Base-by-base conservation (phyloP, 2,797 vertebrate species). In the Poecilia wingei region DNA sequence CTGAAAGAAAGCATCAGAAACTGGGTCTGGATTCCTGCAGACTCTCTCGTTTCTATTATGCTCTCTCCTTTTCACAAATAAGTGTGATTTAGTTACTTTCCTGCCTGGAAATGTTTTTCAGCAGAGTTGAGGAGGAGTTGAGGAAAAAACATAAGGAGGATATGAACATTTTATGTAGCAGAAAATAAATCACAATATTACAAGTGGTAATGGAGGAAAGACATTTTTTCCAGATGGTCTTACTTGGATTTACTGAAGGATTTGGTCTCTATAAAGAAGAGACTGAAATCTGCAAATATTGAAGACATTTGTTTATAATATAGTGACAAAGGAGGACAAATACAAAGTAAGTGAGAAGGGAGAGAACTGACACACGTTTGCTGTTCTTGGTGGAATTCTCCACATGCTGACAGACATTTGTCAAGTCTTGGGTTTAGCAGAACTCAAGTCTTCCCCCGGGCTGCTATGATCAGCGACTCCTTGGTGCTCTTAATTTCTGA, bases 391-490 rank as follows among this genome's bases (percentile, higher is more conserved):
- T 81, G 78, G 80, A 86, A 82, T 82, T 68, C 36, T 76, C 36
- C 36, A 81, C 74, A 83, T 10, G 3, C n/a, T 84, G 79, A 86
- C 86, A 86, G 78, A 88, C 84, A 81, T 87, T 82, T 87, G 86
- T 90, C 86, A 86, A 41, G 36, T 41, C 20, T 68, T 39, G 16
- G 36, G 8, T 25, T 68, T 68, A 39, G 41, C 20, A 22, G 3
- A 22, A 39, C 8, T 4, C 22, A 3, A 8, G 16, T 36, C 16
- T 49, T 49, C 47, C 47, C 22, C 22, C 2, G 51, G 6, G 22
- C 8, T 55, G 9, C 22, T n/a, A 3, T 9, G 8, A 53, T 22
- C 51, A 53, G 22, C 3, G 2, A 22, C 3, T 53, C 51, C 22
- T 25, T 53, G 51, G 8, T 53, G 22, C 22, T 22, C 3, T 55